These are phyloP conservation scores for Tenrec ecaudatus DNA, from an alignment of 2,113 vertebrate species.

Conservation along the genomic window DNA sequence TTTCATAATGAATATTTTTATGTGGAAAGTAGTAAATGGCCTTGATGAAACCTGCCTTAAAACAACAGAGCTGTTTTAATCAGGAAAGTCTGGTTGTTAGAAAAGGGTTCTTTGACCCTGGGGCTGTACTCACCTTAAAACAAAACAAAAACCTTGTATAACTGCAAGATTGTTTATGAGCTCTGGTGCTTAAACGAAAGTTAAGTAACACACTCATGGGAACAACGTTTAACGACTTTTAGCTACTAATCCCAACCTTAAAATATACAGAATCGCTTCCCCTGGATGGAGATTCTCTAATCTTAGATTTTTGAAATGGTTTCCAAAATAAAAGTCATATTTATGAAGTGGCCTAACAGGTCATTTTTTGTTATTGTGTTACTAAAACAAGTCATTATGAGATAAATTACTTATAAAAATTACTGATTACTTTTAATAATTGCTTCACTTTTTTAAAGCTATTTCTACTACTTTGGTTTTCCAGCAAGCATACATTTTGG, in stretches of 20 bases:
- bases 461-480: slow-evolving; percentile 35
- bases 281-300: slow-evolving; percentile 15
- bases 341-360: slow-evolving; percentile 21
- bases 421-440: slow-evolving; percentile 44
- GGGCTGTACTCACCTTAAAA: background rate
- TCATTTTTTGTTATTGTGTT: slow-evolving; percentile 9
- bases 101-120: slow-evolving; percentile 33
- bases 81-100: slow-evolving; percentile 28
- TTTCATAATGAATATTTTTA: slow-evolving; percentile 56
- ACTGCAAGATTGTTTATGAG: slow-evolving; percentile 54
- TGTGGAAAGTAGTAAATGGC: slow-evolving; percentile 34
- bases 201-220: slow-evolving; percentile 27
- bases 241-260: background rate
- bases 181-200: slow-evolving; percentile 45
- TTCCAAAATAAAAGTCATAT: slow-evolving; percentile 51
- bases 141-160: slow-evolving; percentile 13
- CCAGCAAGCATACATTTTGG: background rate
- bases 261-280: slow-evolving; percentile 14
- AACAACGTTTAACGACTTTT: slow-evolving; percentile 25
- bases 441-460: slow-evolving; percentile 5
- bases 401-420: slow-evolving; percentile 21
- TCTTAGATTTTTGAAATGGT: slow-evolving; percentile 18
- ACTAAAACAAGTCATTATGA: background rate
- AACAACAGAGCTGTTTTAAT: background rate
- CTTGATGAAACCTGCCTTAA: slow-evolving; percentile 37